Percentiles rank a stretch among this genome's conserved stretches.
These are phyloP conservation scores for Agelas oroides DNA, from an alignment of 37 sponge, comb jelly and placozoan genomes.

Conservation along the genomic window DNA sequence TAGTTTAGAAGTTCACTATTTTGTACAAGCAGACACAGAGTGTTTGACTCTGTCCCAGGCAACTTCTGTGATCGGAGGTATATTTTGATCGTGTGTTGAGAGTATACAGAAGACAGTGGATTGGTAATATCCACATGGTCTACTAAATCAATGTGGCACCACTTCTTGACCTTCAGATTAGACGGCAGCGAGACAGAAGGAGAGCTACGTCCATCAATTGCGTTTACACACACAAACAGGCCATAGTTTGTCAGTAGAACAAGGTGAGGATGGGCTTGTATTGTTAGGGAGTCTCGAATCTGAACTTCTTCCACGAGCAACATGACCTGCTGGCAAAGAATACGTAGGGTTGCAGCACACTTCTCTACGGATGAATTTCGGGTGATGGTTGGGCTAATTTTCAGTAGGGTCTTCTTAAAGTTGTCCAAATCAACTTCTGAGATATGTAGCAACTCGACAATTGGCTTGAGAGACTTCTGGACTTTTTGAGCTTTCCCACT, in stretches of 20 bases:
- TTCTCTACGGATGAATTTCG: slow-evolving; percentile 4
- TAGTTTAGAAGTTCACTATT: slow-evolving; percentile 7
- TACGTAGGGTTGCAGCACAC: slow-evolving; percentile 8
- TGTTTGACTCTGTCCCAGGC: slow-evolving; percentile 2
- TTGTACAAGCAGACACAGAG: slow-evolving; percentile 30
- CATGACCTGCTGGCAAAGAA: slow-evolving; percentile 53
- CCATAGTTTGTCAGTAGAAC: slow-evolving; percentile 60
- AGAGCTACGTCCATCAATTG: not conserved
- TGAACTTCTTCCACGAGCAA: slow-evolving; percentile 45
- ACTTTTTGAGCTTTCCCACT: too few species aligned
- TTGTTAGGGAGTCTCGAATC: slow-evolving; percentile 7
- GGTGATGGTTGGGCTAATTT: not conserved
- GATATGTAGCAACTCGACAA: slow-evolving; percentile 16
- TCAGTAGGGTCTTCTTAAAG: slow-evolving; percentile 28
- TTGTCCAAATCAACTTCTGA: not conserved
- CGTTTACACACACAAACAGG: slow-evolving; percentile 42
- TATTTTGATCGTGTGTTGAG: not conserved
- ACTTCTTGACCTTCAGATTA: slow-evolving; percentile 49
- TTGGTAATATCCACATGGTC: slow-evolving; percentile 18
- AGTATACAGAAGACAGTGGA: not conserved
- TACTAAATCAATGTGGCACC: slow-evolving; percentile 58
- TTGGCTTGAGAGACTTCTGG: not conserved
- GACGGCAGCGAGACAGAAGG: slow-evolving; percentile 23
- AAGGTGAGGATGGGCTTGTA: slow-evolving; percentile 46
- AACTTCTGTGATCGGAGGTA: slow-evolving; percentile 9